Evolutionary conservation across 2,888 invertebrate genomes (phyloP), one percentile per base, ranked within the genome.

Genomic region (Mycogona germanica): DNA sequence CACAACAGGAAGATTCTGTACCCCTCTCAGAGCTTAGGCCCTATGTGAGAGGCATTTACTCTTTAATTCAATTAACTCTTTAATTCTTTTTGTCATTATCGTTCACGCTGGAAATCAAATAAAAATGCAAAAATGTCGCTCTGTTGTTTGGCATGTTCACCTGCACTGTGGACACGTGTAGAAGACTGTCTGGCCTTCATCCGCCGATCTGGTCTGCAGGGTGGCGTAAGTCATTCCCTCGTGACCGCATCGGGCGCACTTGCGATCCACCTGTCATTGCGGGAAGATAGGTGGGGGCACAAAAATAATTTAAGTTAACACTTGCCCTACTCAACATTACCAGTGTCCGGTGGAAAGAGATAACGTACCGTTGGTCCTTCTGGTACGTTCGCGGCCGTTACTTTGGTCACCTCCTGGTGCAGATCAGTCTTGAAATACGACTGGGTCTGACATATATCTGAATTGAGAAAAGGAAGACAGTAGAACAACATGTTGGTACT

Each of bases 181-280:
- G 72, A 98, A 97, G 2, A 98, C 92, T 1, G 97, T 98, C 70
- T 98, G 97, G 0, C 97, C 97, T 80, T 98, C 98, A 78, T 98
- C 97, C 21, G 96, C 97, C 0, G 96, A 96, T 62, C 97, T 74
- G 26, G 97, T 74, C 69, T 98, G 97, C 50, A 93, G 71, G 0
- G 97, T 96, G 4, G 92, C 87, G 69, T 95, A 97, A 0, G 88
- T 87, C 92, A 96, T 96, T 66, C 83, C 82, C 37, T 88, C 84
- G 66, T 91, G 80, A 1, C 82, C 83, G 74, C 97, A 98, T 67
- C 85, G 84, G 0, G 84, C 78, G 70, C 97, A 75, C 57, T 70
- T 66, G 40, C 72, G 65, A 54, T 75, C 74, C 37, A 71, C 69
- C 57, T 57, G n/a, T n/a, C n/a, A 26, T 1, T 42, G 35, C 19